A percentile compares a stretch with the other conserved stretches of the same genome.
Conservation (phyloP, 2,797 vertebrate species). For the Falco biarmicus region DNA sequence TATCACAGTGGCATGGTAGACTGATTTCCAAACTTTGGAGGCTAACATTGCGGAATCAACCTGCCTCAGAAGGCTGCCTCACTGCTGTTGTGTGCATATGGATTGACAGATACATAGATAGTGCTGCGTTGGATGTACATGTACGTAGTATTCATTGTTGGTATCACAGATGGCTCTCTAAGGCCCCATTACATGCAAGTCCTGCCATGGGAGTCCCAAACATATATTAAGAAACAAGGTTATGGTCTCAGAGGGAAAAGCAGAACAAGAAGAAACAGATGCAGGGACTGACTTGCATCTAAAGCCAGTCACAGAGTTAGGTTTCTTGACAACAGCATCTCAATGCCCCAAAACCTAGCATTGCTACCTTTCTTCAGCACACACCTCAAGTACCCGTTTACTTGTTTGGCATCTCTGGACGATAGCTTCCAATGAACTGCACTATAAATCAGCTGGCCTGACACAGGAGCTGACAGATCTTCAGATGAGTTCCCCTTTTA, state of each 20-base stretch:
- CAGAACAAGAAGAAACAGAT: background rate
- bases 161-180: background rate
- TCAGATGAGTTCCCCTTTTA: background rate
- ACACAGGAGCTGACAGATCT: background rate
- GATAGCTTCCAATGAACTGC: no score
- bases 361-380: background rate
- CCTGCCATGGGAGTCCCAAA: background rate
- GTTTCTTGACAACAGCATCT: background rate
- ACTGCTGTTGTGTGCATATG: background rate
- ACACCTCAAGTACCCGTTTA: fast-evolving
- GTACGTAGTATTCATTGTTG: no score
- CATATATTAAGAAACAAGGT: background rate
- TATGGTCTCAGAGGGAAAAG: background rate
- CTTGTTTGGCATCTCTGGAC: background rate
- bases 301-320: background rate
- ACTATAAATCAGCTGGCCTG: background rate
- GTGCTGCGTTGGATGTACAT: fast-evolving
- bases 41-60: no score
- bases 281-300: background rate
- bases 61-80: background rate
- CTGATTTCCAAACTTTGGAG: background rate
- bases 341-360: no score
- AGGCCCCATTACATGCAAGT: background rate
- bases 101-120: fast-evolving
- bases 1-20: background rate